These are phyloP conservation scores for Furcula furcula DNA, from an alignment of 2,888 invertebrate species.

Conservation along the genomic window DNA sequence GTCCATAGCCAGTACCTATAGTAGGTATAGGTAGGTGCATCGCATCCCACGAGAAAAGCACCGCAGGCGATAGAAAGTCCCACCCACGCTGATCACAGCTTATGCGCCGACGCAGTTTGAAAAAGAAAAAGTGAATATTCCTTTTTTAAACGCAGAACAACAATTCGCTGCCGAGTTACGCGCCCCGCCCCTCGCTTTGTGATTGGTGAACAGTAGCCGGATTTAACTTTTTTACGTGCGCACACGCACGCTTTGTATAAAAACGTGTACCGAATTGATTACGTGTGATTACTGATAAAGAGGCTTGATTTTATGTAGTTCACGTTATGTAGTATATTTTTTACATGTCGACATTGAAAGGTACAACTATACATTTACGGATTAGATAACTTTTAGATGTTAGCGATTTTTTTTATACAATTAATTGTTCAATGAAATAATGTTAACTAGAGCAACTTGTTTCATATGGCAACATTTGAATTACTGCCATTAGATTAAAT, in stretches of 20 bases:
- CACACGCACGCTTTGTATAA: constrained; percentile 27
- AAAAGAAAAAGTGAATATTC: constrained; percentile 47
- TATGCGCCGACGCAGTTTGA: constrained; percentile 35
- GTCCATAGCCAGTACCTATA: constrained; percentile 30
- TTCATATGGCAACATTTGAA: too few species aligned
- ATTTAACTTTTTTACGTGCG: constrained; percentile 44
- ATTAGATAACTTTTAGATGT: too few species aligned
- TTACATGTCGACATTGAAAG: too few species aligned
- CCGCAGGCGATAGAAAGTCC: constrained; percentile 75
- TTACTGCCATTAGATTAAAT: too few species aligned
- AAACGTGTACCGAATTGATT: constrained; percentile 37
- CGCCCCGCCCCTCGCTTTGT: constrained; percentile 60
- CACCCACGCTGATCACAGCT: constrained; percentile 61
- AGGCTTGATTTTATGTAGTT: too few species aligned
- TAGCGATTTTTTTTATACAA: too few species aligned
- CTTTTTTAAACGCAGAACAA: constrained; percentile 55
- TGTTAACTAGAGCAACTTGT: too few species aligned
- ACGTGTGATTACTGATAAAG: constrained; percentile 11
- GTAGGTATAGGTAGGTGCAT: too few species aligned
- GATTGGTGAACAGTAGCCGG: constrained; percentile 72
- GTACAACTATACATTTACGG: too few species aligned
- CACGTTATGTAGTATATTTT: too few species aligned
- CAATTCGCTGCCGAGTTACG: constrained; percentile 72
- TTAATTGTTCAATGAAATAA: too few species aligned
- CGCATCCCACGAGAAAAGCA: constrained; percentile 65